phyloP scores from a whole-genome alignment of 1,140 invertebrate species.

The Aphelenchoides avenae region DNA sequence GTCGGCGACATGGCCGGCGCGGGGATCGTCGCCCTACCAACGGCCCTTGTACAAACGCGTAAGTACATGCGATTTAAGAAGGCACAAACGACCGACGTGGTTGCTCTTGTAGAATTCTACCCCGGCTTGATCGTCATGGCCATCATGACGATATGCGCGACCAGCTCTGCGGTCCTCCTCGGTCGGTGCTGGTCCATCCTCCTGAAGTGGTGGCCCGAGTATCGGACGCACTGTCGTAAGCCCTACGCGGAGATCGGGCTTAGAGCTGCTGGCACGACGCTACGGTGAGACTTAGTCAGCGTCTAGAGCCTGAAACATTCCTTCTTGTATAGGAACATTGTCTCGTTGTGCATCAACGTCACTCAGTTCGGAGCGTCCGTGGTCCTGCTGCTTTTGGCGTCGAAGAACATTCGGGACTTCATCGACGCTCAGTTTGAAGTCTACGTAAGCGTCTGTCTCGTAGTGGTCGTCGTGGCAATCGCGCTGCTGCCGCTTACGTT shows the following conservation, averaged over 20 bases:
- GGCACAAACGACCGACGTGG: constrained; percentile 4
- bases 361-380: constrained; percentile 70
- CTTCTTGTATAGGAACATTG: constrained; percentile 53
- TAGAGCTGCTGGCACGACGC: constrained; percentile 65
- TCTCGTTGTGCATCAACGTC: constrained; percentile 65
- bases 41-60: constrained; percentile 52
- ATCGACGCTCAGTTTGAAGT: constrained; percentile 65
- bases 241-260: constrained; percentile 70
- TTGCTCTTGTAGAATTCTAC: constrained; percentile 41
- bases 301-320: constrained; percentile 1
- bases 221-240: constrained; percentile 63
- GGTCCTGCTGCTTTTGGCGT: constrained; percentile 68
- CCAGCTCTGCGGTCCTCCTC: constrained; percentile 59
- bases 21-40: constrained; percentile 53
- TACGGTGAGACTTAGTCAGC: constrained; percentile 62
- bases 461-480: constrained; percentile 68
- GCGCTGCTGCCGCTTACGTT: constrained; percentile 68
- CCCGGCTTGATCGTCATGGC: constrained; percentile 39
- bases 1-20: constrained; percentile 56
- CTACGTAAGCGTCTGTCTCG: constrained; percentile 64
- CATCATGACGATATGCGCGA: constrained; percentile 44
- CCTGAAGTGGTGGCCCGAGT: constrained; percentile 67
- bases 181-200: constrained; percentile 71
- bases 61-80: neutral
- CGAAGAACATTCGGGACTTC: constrained; percentile 64